These are phyloP conservation scores for Raja brachyura DNA, from an alignment of 2,113 vertebrate genomes.

Conservation along the genomic window DNA sequence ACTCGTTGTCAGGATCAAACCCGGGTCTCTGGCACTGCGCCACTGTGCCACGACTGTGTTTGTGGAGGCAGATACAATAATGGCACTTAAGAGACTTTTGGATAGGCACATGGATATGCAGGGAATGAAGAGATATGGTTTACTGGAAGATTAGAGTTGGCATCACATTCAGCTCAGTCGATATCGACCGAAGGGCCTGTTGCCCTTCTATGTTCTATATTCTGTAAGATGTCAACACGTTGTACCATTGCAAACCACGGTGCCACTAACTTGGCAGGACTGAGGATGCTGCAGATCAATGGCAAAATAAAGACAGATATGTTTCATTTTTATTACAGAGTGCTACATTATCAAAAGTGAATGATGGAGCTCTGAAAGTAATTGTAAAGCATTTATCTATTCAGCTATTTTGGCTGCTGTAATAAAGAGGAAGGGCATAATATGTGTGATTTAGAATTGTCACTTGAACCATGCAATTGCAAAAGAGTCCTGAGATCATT, in stretches of 20 bases:
- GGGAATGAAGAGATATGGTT: no score
- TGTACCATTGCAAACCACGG: not conserved
- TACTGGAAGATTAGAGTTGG: no score
- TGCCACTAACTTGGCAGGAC: not conserved
- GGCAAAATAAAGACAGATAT: slow-evolving; percentile 6
- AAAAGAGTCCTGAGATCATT: not conserved
- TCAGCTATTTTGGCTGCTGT: not conserved
- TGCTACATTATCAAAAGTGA: not conserved
- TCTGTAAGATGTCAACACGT: not conserved
- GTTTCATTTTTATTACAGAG: slow-evolving; percentile 32
- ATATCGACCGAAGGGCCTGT: no score
- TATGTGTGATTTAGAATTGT: slow-evolving; percentile 9
- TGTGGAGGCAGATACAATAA: no score
- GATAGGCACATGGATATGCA: no score
- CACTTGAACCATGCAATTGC: not conserved
- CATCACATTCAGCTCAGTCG: no score
- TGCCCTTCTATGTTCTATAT: no score
- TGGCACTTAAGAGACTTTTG: no score
- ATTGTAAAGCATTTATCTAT: slow-evolving; percentile 20
- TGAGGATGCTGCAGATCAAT: not conserved
- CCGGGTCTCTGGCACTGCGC: no score
- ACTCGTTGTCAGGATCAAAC: no score
- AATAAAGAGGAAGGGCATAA: slow-evolving; percentile 19
- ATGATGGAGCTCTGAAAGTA: slow-evolving; percentile 25
- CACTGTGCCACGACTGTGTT: no score